Conservation (phyloP, 2,113 vertebrate species). For the Toxotes jaculatrix region DNA sequence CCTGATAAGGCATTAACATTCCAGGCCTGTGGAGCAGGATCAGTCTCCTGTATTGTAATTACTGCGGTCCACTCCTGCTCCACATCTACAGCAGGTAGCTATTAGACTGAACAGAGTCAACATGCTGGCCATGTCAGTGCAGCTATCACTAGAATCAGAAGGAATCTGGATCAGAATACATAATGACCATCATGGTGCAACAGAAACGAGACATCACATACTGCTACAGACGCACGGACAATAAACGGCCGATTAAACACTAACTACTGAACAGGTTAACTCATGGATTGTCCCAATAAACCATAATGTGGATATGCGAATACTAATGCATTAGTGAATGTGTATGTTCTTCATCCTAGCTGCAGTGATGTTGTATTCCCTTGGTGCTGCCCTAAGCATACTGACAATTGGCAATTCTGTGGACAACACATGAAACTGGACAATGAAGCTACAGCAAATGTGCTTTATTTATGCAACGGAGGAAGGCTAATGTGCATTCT, state of each 20-base stretch:
- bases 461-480: conserved; percentile 1
- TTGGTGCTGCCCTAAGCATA: neutral
- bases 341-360: neutral
- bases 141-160: conserved; percentile 31
- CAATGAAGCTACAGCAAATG: conserved; percentile 8
- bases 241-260: conserved; percentile 3
- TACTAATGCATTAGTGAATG: neutral
- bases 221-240: neutral
- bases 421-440: conserved; percentile 19
- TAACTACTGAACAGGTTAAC: neutral
- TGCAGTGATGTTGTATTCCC: neutral
- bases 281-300: neutral
- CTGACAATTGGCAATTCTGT: neutral
- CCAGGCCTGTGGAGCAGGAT: conserved; percentile 61
- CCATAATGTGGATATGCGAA: neutral
- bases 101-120: conserved; percentile 52
- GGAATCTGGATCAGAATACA: conserved; percentile 39
- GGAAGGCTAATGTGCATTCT: conserved; percentile 30
- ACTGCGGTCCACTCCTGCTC: conserved; percentile 67
- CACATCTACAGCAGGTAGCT: conserved; percentile 76
- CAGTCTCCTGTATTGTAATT: conserved; percentile 76
- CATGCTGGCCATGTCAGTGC: conserved; percentile 37
- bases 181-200: neutral
- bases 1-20: conserved; percentile 79
- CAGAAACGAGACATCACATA: neutral